phyloP scores from a whole-genome alignment of 1,140 invertebrate species.

The Rhizoglyphus robini region DNA sequence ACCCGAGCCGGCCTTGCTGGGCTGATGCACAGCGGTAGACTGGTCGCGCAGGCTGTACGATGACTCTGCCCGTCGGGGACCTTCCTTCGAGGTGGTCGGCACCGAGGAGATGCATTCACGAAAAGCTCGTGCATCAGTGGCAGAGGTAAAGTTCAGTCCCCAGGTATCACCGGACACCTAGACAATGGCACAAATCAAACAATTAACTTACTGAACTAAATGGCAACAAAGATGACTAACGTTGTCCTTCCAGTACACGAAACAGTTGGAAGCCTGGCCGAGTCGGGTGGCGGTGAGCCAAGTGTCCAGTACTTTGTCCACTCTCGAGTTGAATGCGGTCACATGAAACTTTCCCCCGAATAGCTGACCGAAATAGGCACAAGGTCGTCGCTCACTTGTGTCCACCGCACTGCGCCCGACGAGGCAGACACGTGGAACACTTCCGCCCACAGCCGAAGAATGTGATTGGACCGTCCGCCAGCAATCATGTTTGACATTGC shows the following conservation, averaged over 20 bases:
- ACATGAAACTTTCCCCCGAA: constrained; percentile 94
- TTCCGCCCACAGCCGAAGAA: constrained; percentile 72
- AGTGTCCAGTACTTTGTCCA: constrained; percentile 93
- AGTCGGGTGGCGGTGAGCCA: constrained; percentile 87
- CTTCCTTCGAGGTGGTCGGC: background rate
- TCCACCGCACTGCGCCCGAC: constrained; percentile 75
- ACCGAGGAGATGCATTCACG: constrained; percentile 84
- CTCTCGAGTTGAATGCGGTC: constrained; percentile 93
- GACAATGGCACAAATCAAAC: background rate
- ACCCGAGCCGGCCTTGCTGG: constrained; percentile 11
- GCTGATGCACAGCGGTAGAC: background rate
- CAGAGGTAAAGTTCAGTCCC: constrained; percentile 93
- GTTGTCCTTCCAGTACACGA: constrained; percentile 89
- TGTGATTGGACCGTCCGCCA: constrained; percentile 13
- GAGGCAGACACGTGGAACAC: constrained; percentile 85
- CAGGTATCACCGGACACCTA: constrained; percentile 71
- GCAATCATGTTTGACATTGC: background rate
- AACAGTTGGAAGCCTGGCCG: constrained; percentile 92
- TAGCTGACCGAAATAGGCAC: constrained; percentile 95
- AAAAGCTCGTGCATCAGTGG: constrained; percentile 91
- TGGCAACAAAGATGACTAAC: background rate
- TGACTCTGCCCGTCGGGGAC: background rate
- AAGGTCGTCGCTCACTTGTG: constrained; percentile 90
- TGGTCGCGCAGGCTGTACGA: background rate
- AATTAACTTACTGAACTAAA: background rate